phyloP scores from a whole-genome alignment of 2,113 vertebrate species.

The Tursiops truncatus region DNA sequence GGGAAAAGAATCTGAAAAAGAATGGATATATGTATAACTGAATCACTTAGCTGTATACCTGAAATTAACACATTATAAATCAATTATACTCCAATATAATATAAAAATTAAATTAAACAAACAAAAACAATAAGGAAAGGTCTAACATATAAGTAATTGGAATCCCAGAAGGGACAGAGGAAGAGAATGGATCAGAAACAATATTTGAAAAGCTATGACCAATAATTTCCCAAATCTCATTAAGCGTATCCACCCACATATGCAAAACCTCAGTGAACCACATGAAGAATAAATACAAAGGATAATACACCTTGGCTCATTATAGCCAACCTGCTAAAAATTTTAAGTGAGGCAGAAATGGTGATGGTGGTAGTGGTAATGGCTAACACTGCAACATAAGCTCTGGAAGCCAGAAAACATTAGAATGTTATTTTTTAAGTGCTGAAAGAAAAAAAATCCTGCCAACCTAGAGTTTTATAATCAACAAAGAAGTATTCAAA shows the following conservation, averaged over 20 bases:
- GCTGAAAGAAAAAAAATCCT: neutral
- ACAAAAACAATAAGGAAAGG: neutral
- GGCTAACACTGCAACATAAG: neutral
- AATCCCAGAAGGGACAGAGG: neutral
- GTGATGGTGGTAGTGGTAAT: neutral
- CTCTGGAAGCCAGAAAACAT: neutral
- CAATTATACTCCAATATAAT: neutral
- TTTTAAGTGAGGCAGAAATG: neutral
- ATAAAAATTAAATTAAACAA: neutral
- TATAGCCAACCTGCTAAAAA: neutral
- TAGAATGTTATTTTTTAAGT: neutral
- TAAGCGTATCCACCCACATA: neutral
- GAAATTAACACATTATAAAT: neutral
- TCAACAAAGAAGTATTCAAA: neutral
- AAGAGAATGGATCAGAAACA: neutral
- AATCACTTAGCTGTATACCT: neutral
- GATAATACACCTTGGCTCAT: neutral
- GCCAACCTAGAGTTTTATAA: neutral
- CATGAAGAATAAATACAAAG: neutral
- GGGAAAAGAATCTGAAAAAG: neutral
- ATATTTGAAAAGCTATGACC: neutral
- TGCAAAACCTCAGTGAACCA: neutral
- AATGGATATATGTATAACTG: neutral
- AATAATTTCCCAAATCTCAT: neutral
- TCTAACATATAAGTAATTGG: neutral